These are phyloP conservation scores for Ceyx margarethae DNA, from an alignment of 2,113 vertebrate genomes.

Conservation along the genomic window DNA sequence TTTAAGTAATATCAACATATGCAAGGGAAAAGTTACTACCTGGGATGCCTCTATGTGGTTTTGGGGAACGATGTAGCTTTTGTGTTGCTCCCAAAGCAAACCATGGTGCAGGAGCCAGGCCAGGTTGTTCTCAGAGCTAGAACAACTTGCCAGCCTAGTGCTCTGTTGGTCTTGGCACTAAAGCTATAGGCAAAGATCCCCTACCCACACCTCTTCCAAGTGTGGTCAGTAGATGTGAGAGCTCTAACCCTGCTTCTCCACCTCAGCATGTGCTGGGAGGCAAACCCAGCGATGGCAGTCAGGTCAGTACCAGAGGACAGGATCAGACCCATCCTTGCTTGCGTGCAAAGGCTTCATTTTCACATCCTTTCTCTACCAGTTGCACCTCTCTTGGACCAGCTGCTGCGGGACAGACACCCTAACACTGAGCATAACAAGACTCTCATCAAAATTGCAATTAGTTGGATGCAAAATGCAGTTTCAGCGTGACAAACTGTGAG, in stretches of 20 bases:
- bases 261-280: not conserved
- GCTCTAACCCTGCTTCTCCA: accelerated
- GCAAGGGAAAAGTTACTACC: not conserved
- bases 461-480: not conserved
- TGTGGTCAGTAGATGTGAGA: accelerated
- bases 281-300: not conserved
- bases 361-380: not conserved
- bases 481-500: constrained; percentile 17
- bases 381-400: not conserved
- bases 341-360: not conserved
- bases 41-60: not conserved
- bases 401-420: not conserved
- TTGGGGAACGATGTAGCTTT: not conserved
- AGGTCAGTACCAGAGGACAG: not conserved
- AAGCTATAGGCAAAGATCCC: not conserved
- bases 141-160: not conserved
- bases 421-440: accelerated
- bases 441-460: not conserved
- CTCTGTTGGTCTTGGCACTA: not conserved
- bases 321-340: not conserved
- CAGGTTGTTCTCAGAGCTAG: not conserved
- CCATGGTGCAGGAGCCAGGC: not conserved
- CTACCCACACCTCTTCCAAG: not conserved
- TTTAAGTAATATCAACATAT: not conserved
- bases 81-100: not conserved